Evolutionary conservation across 2,113 vertebrate genomes (phyloP), one percentile per base, ranked within the genome.

Genomic region (Brienomyrus longianalis): DNA sequence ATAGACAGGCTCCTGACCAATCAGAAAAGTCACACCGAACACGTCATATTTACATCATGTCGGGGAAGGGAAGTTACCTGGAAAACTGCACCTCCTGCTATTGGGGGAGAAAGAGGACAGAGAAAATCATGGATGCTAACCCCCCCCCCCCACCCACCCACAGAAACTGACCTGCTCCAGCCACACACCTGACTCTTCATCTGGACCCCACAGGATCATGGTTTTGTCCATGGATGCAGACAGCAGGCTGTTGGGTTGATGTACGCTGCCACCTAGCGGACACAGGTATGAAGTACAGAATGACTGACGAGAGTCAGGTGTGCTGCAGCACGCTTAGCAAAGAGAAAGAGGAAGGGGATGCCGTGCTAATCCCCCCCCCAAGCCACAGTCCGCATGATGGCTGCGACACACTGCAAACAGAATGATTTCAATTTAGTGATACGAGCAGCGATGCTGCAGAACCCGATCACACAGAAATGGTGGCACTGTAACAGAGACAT

Each of bases 211-310:
- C 23, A 99, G 93, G 92, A 99, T 98, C 96, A 99, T 97, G 77
- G 97, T 99, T 96, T 98, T 99, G 95, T 99, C 98, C 98, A 98
- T 98, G 83, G 98, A 99, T 0, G 97, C 98, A 86, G 98, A 99
- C 13, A 99, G 94, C 86, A 99, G 93, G 91, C 93, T 95, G 93
- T 98, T 94, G 87, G 96, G 96, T 91, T 98, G 97, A 91, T 97
- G 95, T 90, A 96, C 93, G 92, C 95, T 94, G 62, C 96, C 96
- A 94, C 95, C 98, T 99, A 93, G 92, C 96, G 96, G 92, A 94
- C 92, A 94, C 93, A 94, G 92, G 94, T 70, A 91, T 23, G 86
- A 9, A n/a, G 31, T 83, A n/a, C 35, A 1, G 17, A 43, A 39
- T 43, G 74, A 54, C 19, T 48, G 43, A 88, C 19, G 45, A 21